Conservation (phyloP, 2,888 invertebrate species). For the Frankliniella intonsa region DNA sequence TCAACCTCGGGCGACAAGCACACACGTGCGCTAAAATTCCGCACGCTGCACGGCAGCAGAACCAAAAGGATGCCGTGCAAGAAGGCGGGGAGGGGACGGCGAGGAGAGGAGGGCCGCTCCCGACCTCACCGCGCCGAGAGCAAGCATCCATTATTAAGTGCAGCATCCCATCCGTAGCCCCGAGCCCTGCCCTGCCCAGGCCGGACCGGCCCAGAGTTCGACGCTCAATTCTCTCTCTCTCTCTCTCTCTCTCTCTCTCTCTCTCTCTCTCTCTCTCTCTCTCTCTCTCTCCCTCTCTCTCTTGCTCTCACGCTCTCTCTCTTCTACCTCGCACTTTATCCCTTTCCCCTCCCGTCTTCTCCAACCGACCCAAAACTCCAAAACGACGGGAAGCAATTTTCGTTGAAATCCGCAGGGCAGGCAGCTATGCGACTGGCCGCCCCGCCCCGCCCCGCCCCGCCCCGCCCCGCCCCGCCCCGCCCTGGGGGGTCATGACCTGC, state of each 20-base stretch:
- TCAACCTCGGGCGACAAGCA: no score
- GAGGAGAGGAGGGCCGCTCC: background rate
- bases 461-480: no score
- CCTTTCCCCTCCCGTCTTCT: no score
- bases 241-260: background rate
- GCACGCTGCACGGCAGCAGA: background rate
- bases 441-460: no score
- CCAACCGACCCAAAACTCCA: no score
- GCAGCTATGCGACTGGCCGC: no score
- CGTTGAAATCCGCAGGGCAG: no score
- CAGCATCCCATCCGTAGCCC: background rate
- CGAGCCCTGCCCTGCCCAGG: no score
- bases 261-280: constrained; percentile 1
- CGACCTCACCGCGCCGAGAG: background rate
- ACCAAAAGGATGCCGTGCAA: no score
- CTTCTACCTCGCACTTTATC: background rate
- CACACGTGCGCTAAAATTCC: background rate
- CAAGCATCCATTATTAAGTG: background rate
- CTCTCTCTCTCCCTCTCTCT: background rate
- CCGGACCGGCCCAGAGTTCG: background rate
- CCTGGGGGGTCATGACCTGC: no score
- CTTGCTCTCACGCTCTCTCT: background rate
- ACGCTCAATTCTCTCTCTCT: background rate
- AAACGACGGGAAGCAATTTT: no score
- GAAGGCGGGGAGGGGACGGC: background rate